These are phyloP conservation scores for Chloroceryle inda DNA, from an alignment of 2,797 vertebrate genomes.

Conservation along the genomic window DNA sequence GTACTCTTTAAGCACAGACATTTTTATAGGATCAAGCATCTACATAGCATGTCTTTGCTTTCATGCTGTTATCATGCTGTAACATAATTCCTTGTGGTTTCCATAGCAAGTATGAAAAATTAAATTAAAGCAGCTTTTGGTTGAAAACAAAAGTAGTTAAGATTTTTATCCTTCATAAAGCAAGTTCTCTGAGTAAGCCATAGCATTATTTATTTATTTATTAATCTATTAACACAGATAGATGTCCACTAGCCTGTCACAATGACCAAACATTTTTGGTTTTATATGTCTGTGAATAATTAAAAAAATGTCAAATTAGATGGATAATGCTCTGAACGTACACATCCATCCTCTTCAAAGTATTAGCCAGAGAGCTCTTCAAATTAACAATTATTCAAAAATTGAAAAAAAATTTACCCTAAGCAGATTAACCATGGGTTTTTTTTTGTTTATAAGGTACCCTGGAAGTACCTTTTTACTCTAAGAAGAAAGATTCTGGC, in stretches of 20 bases:
- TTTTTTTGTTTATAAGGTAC: neutral
- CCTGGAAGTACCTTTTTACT: neutral
- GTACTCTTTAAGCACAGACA: neutral
- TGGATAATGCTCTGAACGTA: neutral
- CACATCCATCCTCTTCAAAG: neutral
- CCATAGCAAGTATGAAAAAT: neutral
- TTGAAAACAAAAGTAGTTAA: neutral
- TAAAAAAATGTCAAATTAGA: neutral
- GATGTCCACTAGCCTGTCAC: neutral
- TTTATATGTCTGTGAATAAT: neutral
- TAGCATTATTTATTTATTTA: neutral
- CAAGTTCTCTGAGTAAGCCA: neutral
- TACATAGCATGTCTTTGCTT: neutral
- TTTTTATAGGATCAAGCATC: neutral
- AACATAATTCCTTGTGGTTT: neutral
- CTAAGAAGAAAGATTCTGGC: neutral
- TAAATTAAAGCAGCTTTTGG: neutral
- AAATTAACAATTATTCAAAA: neutral
- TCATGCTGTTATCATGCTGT: neutral
- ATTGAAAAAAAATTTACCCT: neutral
- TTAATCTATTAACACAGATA: neutral
- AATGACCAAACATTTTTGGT: neutral
- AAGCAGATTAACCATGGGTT: neutral
- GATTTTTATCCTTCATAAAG: neutral
- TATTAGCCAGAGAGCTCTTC: neutral